These are phyloP conservation scores for Triops cancriformis DNA, from an alignment of 1,140 invertebrate genomes.

Conservation along the genomic window DNA sequence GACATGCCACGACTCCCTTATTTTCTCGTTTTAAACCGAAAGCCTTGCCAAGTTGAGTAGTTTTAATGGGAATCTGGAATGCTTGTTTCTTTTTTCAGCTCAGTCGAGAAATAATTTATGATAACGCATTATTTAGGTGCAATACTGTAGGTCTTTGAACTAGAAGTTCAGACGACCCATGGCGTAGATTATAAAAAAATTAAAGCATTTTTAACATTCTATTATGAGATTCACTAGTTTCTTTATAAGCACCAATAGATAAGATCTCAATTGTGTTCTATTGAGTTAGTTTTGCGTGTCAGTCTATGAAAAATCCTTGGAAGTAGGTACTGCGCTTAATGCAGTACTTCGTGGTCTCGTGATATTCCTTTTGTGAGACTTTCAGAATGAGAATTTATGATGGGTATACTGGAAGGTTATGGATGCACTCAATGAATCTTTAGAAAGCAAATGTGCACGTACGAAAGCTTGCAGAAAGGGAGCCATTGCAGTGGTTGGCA, in stretches of 20 bases:
- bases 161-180: no score
- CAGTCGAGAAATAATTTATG: not conserved
- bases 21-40: not conserved
- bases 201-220: no score
- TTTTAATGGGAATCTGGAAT: not conserved
- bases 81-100: not conserved
- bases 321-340: not conserved
- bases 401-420: not conserved
- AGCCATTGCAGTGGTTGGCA: not conserved
- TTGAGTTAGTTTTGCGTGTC: conserved; percentile 6
- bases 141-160: no score
- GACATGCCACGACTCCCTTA: not conserved
- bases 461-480: not conserved
- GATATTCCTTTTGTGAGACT: not conserved
- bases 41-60: not conserved
- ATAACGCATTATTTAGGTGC: not conserved
- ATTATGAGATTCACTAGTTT: no score
- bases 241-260: not conserved
- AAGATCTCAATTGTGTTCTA: not conserved
- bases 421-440: not conserved
- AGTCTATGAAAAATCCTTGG: not conserved
- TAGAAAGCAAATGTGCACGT: not conserved
- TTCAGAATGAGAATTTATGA: not conserved
- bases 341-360: not conserved
- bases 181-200: no score